A percentile compares a stretch with the other conserved stretches of the same genome.
These are phyloP conservation scores for Drosophila hydei DNA, from an alignment of 1,140 invertebrate genomes.

Conservation along the genomic window DNA sequence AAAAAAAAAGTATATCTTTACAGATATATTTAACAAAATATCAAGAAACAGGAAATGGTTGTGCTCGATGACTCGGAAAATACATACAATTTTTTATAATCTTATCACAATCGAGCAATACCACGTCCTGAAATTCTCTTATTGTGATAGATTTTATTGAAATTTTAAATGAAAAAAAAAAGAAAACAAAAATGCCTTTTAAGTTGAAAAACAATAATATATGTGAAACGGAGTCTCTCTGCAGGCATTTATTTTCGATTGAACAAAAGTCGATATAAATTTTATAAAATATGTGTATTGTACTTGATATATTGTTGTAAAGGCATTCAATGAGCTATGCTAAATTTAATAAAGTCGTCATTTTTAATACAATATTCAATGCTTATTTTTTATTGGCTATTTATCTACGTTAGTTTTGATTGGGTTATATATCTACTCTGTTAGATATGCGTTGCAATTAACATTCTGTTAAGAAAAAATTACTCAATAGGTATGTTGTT, in stretches of 20 bases:
- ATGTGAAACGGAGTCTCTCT: constrained; percentile 55
- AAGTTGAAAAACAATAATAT: constrained; percentile 64
- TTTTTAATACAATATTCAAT: constrained; percentile 46
- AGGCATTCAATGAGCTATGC: constrained; percentile 59
- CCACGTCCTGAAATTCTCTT: constrained; percentile 56
- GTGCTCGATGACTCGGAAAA: constrained; percentile 8
- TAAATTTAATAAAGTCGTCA: constrained; percentile 76
- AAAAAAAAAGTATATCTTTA: constrained; percentile 18
- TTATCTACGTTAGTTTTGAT: neutral
- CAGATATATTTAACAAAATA: constrained; percentile 48
- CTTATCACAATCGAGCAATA: constrained; percentile 25
- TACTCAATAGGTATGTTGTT: too few relatives aligned
- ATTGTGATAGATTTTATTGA: constrained; percentile 82
- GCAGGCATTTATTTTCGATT: constrained; percentile 52
- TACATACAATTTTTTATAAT: constrained; percentile 1
- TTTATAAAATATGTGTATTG: constrained; percentile 58
- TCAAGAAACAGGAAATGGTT: constrained; percentile 28
- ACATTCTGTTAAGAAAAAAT: neutral
- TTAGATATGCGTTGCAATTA: neutral
- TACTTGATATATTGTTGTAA: constrained; percentile 74
- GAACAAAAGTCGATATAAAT: constrained; percentile 34
- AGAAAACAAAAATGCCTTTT: constrained; percentile 61
- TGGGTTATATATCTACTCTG: neutral
- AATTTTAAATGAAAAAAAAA: constrained; percentile 57
- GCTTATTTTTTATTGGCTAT: neutral